Conservation (phyloP, 2,113 vertebrate genomes). For the Gasterosteus nipponicus region DNA sequence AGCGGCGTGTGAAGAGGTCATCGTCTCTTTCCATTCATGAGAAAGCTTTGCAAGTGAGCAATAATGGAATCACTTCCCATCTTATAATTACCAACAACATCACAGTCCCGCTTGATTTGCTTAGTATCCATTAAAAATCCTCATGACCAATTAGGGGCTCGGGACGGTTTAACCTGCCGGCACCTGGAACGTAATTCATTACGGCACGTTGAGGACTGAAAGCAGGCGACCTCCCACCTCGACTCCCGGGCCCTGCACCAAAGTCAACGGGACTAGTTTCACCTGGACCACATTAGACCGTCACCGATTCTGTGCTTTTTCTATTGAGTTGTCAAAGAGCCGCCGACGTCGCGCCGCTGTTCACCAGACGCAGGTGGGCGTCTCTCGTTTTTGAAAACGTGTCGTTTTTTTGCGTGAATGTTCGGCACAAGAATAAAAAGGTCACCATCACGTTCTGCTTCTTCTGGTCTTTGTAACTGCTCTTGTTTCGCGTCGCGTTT, state of each 20-base stretch:
- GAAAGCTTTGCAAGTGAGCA: conserved; percentile 62
- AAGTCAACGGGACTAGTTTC: conserved; percentile 58
- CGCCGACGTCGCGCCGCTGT: conserved; percentile 29
- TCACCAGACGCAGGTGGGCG: conserved; percentile 39
- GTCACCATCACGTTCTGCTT: conserved; percentile 65
- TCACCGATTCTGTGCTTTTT: conserved; percentile 33
- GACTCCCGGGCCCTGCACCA: conserved; percentile 67
- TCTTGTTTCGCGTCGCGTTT: background rate
- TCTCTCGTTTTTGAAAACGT: conserved; percentile 69
- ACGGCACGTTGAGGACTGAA: conserved; percentile 46
- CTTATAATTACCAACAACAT: conserved; percentile 47
- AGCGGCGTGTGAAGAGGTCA: conserved; percentile 52
- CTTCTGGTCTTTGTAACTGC: conserved; percentile 34
- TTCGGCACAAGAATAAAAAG: conserved; percentile 79
- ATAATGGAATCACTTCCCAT: conserved; percentile 54
- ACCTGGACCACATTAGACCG: conserved; percentile 41
- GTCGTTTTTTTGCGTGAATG: conserved; percentile 68
- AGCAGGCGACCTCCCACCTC: conserved; percentile 55
- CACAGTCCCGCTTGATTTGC: conserved; percentile 50
- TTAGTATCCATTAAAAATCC: conserved; percentile 34
- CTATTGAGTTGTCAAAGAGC: conserved; percentile 23
- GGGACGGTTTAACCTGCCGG: conserved; percentile 45
- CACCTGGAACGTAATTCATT: conserved; percentile 56
- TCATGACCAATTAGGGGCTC: conserved; percentile 43
- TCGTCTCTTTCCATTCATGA: conserved; percentile 33